A percentile compares a stretch with the other conserved stretches of the same genome.
Conservation (phyloP, 2,113 vertebrate species). For the Oncorhynchus clarkii region DNA sequence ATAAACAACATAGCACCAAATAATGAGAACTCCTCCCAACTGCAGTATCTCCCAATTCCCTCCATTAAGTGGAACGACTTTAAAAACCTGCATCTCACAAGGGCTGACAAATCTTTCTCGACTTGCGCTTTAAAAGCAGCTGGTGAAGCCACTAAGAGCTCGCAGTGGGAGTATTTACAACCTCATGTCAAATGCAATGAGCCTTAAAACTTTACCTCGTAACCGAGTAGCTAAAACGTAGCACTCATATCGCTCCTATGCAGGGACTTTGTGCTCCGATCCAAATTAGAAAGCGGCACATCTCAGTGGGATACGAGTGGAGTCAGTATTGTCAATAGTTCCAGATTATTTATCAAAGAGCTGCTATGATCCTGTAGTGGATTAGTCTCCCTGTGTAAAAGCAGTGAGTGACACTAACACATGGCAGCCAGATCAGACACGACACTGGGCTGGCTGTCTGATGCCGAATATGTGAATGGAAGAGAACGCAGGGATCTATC, state of each 20-base stretch:
- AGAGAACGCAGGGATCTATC: background rate
- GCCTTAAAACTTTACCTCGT: background rate
- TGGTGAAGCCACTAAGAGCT: background rate
- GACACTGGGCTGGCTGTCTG: background rate
- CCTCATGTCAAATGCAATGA: conserved; percentile 12
- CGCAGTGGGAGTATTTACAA: background rate
- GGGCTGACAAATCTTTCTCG: conserved; percentile 2
- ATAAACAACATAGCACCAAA: background rate
- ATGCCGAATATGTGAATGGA: background rate
- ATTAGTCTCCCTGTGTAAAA: background rate
- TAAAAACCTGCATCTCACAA: background rate
- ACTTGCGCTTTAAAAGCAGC: conserved; percentile 1
- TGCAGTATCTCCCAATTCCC: background rate
- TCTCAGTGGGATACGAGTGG: background rate
- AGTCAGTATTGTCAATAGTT: background rate
- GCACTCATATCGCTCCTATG: background rate
- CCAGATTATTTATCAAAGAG: background rate
- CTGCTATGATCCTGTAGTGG: background rate
- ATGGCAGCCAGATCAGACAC: background rate
- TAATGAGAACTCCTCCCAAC: background rate
- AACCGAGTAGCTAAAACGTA: background rate
- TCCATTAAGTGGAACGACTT: background rate
- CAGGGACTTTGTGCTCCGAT: background rate
- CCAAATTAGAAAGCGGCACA: background rate
- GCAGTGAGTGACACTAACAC: background rate